Base-by-base conservation (phyloP, 1,140 invertebrate species). In the Trichomalopsis sarcophagae region DNA sequence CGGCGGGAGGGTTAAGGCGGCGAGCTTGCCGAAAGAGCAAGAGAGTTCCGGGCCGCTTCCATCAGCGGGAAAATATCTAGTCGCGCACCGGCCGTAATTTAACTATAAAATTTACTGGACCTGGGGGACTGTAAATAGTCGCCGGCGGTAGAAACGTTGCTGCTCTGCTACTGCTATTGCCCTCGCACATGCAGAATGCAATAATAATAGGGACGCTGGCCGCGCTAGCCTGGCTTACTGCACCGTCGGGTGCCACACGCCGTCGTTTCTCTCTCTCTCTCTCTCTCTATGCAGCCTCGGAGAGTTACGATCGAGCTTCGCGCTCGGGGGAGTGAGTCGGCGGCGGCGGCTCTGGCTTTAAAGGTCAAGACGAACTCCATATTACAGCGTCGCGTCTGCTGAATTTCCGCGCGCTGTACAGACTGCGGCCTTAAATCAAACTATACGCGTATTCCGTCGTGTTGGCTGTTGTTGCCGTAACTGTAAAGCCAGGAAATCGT, bases 41-140 rank as follows among this genome's bases (percentile, higher is more conserved):
- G 79, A 44, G 81, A 83, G 74, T 86, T 86, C 76, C 81, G 44
- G 81, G 50, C 47, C 5, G 71, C 82, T 77, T 88, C 87, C 84
- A 85, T 87, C 86, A 86, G 47, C 55, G 71, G 62, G 66, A 83
- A 87, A 84, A 86, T 85, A 85, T 87, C 82, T 82, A 85, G 73
- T 81, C 84, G 78, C 84, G 74, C 66, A 81, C 73, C 50, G 86
- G 86, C 75, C 85, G 85, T 87, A 89, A 87, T 88, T 90, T 89
- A 86, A 85, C 87, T 87, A 83, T 83, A 85, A 87, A 85, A 85
- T 87, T 87, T 87, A 87, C 74, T 87, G 75, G 75, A 82, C 78
- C 71, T 44, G 4, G 33, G 75, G 69, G 69, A 83, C 69, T 83
- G 84, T 85, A 85, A 87, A 87, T 87, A 87, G 81, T 87, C 23